Percentiles rank a stretch among this genome's conserved stretches.
Evolutionary conservation across 2,888 invertebrate genomes (phyloP).

Genomic region (Tetragonisca angustula): DNA sequence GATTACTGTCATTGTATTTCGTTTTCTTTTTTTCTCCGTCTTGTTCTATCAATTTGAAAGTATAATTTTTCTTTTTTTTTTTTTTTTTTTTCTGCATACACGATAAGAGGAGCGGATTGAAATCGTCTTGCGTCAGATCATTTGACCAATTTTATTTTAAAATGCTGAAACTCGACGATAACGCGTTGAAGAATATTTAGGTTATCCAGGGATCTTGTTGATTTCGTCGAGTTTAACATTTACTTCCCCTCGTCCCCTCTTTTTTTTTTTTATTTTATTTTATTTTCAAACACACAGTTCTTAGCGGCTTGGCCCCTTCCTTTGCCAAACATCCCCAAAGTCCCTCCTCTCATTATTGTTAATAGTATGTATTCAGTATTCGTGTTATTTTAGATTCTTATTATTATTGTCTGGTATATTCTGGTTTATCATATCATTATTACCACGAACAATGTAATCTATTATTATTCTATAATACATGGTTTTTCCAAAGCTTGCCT

Average conservation of each 20-base stretch:
- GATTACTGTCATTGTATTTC: conserved; percentile 41
- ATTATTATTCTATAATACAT: conserved; percentile 75
- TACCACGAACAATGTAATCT: conserved; percentile 72
- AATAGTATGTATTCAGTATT: conserved; percentile 79
- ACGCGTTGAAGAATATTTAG: conserved; percentile 33
- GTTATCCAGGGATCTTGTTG: conserved; percentile 28
- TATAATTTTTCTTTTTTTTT: neutral
- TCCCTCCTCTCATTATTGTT: conserved; percentile 69
- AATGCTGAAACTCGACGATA: conserved; percentile 23
- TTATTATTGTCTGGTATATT: conserved; percentile 73
- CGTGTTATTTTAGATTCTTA: conserved; percentile 76
- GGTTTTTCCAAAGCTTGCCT: conserved; percentile 67
- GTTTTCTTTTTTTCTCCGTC: neutral
- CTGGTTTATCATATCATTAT: conserved; percentile 72
- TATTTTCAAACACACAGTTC: conserved; percentile 52
- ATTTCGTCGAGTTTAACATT: conserved; percentile 44
- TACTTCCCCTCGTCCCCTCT: neutral
- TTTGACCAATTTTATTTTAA: conserved; percentile 39
- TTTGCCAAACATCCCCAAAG: conserved; percentile 51
- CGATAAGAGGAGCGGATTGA: conserved; percentile 38
- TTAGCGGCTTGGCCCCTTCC: conserved; percentile 66
- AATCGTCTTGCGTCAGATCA: conserved; percentile 16
- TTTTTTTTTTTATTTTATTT: conserved; percentile 16
- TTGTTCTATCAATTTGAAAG: conserved; percentile 12
- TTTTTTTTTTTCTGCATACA: conserved; percentile 2